These are phyloP conservation scores for Linnaemya vulpina DNA, from an alignment of 2,888 invertebrate species.

Conservation along the genomic window DNA sequence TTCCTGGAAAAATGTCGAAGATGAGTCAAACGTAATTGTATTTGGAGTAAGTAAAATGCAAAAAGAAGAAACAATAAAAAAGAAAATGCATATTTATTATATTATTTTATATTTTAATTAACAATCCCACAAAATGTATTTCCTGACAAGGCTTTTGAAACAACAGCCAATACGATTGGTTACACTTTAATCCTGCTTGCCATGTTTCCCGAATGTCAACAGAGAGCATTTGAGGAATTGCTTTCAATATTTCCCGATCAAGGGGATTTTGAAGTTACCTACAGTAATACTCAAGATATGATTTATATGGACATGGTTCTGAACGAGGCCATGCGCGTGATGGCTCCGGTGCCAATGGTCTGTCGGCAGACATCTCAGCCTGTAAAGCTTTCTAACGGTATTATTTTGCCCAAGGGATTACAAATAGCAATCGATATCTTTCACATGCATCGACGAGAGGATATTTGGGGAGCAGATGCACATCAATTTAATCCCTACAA, in stretches of 20 bases:
- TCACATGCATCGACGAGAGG: conserved; percentile 79
- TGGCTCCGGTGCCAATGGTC: conserved; percentile 80
- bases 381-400: conserved; percentile 76
- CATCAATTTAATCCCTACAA: conserved; percentile 81
- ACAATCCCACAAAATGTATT: background rate
- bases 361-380: conserved; percentile 77
- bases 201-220: conserved; percentile 80
- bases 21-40: conserved; percentile 80
- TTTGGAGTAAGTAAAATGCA: conserved; percentile 75
- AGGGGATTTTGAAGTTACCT: conserved; percentile 76
- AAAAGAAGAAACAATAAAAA: too few relatives aligned
- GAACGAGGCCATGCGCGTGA: conserved; percentile 80
- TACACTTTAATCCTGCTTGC: conserved; percentile 77
- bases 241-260: conserved; percentile 74
- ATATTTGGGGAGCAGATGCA: conserved; percentile 81
- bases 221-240: conserved; percentile 79
- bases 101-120: too few relatives aligned
- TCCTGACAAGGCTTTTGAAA: conserved; percentile 79
- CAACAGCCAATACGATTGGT: conserved; percentile 79
- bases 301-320: conserved; percentile 80
- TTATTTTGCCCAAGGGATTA: conserved; percentile 78
- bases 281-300: conserved; percentile 78
- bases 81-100: too few relatives aligned
- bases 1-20: conserved; percentile 77
- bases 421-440: conserved; percentile 80